Conservation (phyloP, 2,113 vertebrate species). For the Microcebus tavaratra region DNA sequence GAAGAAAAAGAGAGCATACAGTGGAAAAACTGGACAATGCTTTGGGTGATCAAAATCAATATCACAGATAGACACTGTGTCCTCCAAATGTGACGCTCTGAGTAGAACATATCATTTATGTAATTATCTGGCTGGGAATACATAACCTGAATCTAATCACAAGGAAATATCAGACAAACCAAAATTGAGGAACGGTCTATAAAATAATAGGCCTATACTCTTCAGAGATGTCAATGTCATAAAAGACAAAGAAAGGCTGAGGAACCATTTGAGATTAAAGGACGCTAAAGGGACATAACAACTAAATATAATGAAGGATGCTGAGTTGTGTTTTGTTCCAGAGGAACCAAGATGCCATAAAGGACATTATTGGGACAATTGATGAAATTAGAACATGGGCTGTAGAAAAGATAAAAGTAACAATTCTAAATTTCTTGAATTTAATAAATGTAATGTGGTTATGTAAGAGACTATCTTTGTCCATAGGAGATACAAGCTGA, state of each 20-base stretch:
- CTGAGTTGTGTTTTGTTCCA: neutral
- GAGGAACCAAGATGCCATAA: neutral
- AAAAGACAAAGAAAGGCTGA: slow-evolving; percentile 18
- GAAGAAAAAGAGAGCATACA: neutral
- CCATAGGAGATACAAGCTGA: neutral
- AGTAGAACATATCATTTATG: neutral
- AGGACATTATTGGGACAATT: neutral
- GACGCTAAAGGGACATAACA: neutral
- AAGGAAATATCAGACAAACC: neutral
- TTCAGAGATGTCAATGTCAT: slow-evolving; percentile 14
- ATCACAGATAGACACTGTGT: neutral
- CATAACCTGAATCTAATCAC: neutral
- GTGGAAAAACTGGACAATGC: neutral
- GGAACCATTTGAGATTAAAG: neutral
- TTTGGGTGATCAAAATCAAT: neutral
- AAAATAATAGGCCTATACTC: neutral
- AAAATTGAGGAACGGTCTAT: neutral
- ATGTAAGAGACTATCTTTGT: neutral
- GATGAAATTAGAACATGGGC: slow-evolving; percentile 21
- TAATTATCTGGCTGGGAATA: neutral
- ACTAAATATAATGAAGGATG: neutral
- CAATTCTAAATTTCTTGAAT: neutral
- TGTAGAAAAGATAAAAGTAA: slow-evolving; percentile 15
- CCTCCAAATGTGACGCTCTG: neutral
- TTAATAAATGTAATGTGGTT: neutral